Conservation (phyloP, 2,797 vertebrate genomes). For the Molossus molossus region DNA sequence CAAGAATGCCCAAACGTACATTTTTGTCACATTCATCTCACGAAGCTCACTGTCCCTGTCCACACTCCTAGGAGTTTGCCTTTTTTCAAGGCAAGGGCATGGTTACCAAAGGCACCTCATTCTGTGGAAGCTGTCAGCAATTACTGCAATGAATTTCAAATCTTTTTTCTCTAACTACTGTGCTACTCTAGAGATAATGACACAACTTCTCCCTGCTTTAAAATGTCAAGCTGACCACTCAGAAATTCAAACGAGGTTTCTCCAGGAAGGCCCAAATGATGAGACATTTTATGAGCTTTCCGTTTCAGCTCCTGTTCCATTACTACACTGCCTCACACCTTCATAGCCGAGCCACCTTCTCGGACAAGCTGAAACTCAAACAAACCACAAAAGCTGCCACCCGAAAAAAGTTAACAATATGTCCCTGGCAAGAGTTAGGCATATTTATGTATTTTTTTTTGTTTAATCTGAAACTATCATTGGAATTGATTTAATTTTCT, state of each 20-base stretch:
- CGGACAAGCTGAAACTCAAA: conserved; percentile 52
- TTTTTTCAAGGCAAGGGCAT: conserved; percentile 43
- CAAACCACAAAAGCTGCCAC: conserved; percentile 72
- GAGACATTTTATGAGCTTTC: conserved; percentile 74
- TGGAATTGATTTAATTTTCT: conserved; percentile 78
- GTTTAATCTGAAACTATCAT: conserved; percentile 31
- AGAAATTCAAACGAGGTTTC: conserved; percentile 69
- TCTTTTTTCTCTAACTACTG: conserved; percentile 80
- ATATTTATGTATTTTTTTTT: neutral
- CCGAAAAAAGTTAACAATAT: neutral
- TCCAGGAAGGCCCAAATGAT: conserved; percentile 75
- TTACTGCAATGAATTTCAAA: conserved; percentile 78
- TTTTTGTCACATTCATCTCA: conserved; percentile 60
- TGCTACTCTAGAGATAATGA: conserved; percentile 79
- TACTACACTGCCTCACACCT: conserved; percentile 50
- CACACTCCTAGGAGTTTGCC: conserved; percentile 5
- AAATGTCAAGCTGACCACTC: conserved; percentile 85
- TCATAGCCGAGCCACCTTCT: conserved; percentile 3
- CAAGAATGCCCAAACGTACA: conserved; percentile 6
- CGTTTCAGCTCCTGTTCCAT: conserved; percentile 63
- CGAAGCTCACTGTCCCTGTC: conserved; percentile 41
- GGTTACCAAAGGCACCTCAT: conserved; percentile 80
- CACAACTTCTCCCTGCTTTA: conserved; percentile 78
- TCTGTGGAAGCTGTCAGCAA: conserved; percentile 83
- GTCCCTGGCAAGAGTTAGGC: neutral